phyloP scores from a whole-genome alignment of 2,888 invertebrate genomes.

The Chrysotoxum bicinctum region DNA sequence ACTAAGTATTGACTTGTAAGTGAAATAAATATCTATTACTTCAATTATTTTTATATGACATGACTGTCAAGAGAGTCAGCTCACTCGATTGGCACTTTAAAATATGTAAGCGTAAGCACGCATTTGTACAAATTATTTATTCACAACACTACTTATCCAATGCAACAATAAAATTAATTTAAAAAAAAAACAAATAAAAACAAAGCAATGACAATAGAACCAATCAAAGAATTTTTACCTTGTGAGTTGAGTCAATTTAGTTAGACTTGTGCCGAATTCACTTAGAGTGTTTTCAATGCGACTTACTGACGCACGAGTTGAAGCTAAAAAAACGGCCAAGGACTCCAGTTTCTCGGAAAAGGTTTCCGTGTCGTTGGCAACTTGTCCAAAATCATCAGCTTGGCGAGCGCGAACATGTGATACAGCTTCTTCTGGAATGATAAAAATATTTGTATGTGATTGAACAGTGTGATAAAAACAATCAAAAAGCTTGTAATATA shows the following conservation, averaged over 20 bases:
- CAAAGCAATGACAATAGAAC: neutral
- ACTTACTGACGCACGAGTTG: constrained; percentile 74
- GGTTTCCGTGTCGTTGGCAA: constrained; percentile 18
- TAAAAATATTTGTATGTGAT: neutral
- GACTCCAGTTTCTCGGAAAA: constrained; percentile 75
- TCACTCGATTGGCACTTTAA: neutral
- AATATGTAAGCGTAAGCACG: constrained; percentile 7
- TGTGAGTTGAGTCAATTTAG: constrained; percentile 74
- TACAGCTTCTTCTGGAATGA: neutral
- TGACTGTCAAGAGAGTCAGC: neutral
- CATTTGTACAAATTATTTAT: constrained; percentile 21
- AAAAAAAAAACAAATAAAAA: neutral
- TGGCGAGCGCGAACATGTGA: constrained; percentile 36
- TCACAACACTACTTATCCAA: constrained; percentile 5
- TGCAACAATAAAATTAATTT: neutral
- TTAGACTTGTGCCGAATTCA: constrained; percentile 73
- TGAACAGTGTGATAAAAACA: too few relatives aligned
- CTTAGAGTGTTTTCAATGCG: constrained; percentile 66
- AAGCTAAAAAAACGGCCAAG: constrained; percentile 77
- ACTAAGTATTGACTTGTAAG: neutral
- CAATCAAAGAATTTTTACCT: constrained; percentile 74
- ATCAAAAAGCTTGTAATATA: too few relatives aligned
- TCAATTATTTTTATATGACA: neutral
- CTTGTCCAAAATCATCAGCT: neutral
- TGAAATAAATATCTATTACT: neutral